Percentiles rank a stretch among this genome's conserved stretches.
phyloP scores from a whole-genome alignment of 1,140 invertebrate genomes.

The Temnothorax nylanderi region DNA sequence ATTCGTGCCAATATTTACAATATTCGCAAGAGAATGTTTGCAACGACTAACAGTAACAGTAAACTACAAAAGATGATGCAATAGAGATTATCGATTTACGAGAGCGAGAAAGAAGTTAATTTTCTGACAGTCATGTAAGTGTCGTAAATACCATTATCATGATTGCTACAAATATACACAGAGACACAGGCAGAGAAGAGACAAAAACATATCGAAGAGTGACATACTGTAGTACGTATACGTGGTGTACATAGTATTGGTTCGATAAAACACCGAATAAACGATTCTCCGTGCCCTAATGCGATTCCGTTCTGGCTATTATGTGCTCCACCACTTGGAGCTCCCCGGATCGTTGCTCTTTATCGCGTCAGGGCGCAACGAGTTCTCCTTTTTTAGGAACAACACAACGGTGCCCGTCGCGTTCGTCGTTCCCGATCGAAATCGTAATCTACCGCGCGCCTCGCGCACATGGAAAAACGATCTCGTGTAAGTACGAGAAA shows the following conservation, averaged over 20 bases:
- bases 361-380: slow-evolving; percentile 77
- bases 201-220: not conserved
- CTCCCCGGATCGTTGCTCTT: slow-evolving; percentile 61
- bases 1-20: not conserved
- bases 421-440: slow-evolving; percentile 71
- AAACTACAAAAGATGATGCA: not conserved
- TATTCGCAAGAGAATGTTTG: not conserved
- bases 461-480: slow-evolving; percentile 73
- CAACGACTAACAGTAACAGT: not conserved
- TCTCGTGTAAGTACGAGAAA: slow-evolving; percentile 55
- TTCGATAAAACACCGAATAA: slow-evolving; percentile 78
- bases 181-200: slow-evolving; percentile 9
- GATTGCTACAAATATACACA: not conserved
- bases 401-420: slow-evolving; percentile 52
- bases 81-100: not conserved
- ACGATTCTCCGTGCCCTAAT: slow-evolving; percentile 79
- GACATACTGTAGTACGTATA: not conserved
- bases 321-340: slow-evolving; percentile 71
- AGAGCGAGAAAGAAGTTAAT: not conserved
- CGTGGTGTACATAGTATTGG: slow-evolving; percentile 52
- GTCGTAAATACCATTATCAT: slow-evolving; percentile 1
- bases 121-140: not conserved
- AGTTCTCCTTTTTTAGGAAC: slow-evolving; percentile 73
- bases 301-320: slow-evolving; percentile 82
- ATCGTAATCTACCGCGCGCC: slow-evolving; percentile 77